These are phyloP conservation scores for Marmota flaviventris DNA, from an alignment of 2,113 vertebrate species.

Conservation along the genomic window DNA sequence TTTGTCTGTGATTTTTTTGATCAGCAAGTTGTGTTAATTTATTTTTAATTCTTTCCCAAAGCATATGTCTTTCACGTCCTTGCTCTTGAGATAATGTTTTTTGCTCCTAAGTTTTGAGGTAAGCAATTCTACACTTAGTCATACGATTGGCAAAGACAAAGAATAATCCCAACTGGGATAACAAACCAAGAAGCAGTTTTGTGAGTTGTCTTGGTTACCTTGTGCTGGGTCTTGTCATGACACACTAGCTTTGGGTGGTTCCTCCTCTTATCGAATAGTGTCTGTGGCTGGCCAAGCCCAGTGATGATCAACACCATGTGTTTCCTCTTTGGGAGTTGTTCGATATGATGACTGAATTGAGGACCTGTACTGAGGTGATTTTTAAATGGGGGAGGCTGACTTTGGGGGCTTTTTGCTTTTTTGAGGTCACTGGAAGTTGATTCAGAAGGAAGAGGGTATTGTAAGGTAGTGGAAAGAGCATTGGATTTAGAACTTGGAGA, in stretches of 20 bases:
- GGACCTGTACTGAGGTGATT: neutral
- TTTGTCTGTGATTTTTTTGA: neutral
- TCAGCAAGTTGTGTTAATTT: neutral
- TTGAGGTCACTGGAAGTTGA: neutral
- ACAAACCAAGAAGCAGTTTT: neutral
- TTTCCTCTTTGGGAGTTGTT: conserved; percentile 23
- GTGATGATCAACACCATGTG: neutral
- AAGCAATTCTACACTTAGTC: neutral
- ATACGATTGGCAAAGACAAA: neutral
- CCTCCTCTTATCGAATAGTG: neutral
- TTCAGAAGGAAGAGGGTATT: neutral
- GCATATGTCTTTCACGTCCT: neutral
- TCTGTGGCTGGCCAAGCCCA: neutral
- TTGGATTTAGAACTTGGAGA: neutral
- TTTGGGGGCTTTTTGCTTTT: neutral
- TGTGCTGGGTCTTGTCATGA: neutral
- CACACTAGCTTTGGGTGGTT: neutral
- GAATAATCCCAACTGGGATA: neutral
- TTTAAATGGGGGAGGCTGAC: neutral
- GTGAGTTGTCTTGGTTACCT: neutral
- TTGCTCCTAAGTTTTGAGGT: neutral
- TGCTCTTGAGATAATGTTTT: neutral
- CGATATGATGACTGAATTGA: neutral
- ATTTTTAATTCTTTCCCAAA: neutral
- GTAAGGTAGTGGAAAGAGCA: neutral